Conservation (phyloP, 2,888 invertebrate genomes). For the Sphaerophoria rueppellii region DNA sequence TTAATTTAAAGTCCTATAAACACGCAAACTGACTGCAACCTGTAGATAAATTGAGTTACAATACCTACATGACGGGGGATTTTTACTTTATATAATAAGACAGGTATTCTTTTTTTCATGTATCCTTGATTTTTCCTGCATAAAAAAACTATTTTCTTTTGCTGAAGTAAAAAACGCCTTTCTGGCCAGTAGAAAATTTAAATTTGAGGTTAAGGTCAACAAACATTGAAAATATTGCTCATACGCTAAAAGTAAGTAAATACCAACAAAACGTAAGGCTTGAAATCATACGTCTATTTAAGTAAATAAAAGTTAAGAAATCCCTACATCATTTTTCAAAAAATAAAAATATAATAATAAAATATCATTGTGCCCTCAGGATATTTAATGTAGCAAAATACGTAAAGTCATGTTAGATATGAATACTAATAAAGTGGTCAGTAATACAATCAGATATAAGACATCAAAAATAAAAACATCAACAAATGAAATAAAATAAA, state of each 20-base stretch:
- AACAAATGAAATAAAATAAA: conserved; percentile 25
- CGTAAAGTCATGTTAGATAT: conserved; percentile 29
- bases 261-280: conserved; percentile 35
- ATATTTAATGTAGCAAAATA: conserved; percentile 44
- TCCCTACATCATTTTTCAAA: conserved; percentile 34
- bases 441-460: conserved; percentile 52
- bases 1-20: conserved; percentile 6
- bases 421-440: conserved; percentile 35
- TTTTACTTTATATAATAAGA: neutral
- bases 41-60: conserved; percentile 8
- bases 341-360: neutral
- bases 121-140: no score
- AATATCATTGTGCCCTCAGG: conserved; percentile 18
- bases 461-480: conserved; percentile 53
- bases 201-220: conserved; percentile 31
- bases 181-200: neutral
- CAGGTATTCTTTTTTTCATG: conserved; percentile 4
- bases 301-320: conserved; percentile 13
- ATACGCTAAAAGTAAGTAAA: conserved; percentile 22
- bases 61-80: neutral
- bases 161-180: neutral
- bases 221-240: conserved; percentile 30
- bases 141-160: neutral
- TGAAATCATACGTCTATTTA: conserved; percentile 65
- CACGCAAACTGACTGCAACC: conserved; percentile 16